phyloP scores from a whole-genome alignment of 2,797 vertebrate species.

The Bradypus variegatus region DNA sequence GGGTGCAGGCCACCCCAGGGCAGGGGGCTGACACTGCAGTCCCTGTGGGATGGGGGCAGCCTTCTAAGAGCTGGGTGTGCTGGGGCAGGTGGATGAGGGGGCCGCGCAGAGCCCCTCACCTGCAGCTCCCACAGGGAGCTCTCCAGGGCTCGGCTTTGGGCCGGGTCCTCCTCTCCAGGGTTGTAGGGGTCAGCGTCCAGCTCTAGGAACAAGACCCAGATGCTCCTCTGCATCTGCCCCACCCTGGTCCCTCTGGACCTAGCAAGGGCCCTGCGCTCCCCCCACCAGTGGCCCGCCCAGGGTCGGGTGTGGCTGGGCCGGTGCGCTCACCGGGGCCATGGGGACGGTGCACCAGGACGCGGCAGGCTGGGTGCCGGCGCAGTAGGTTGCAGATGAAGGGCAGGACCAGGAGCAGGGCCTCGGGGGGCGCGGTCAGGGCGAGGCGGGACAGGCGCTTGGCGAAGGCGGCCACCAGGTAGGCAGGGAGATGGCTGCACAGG shows the following conservation, averaged over 20 bases:
- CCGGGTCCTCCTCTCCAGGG: slow-evolving; percentile 84
- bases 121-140: slow-evolving; percentile 96
- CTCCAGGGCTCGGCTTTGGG: slow-evolving; percentile 83
- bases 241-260: background rate
- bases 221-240: background rate
- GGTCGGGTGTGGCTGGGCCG: no score
- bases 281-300: accelerated
- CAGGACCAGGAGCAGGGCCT: slow-evolving; percentile 85
- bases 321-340: slow-evolving; percentile 64
- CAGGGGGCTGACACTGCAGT: no score
- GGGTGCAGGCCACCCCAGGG: no score
- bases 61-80: background rate
- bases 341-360: slow-evolving; percentile 86
- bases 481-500: slow-evolving; percentile 83
- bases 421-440: slow-evolving; percentile 86
- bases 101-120: slow-evolving; percentile 68
- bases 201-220: slow-evolving; percentile 51
- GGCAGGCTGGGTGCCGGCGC: slow-evolving; percentile 88
- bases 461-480: slow-evolving; percentile 93
- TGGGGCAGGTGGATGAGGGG: background rate
- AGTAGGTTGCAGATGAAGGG: slow-evolving; percentile 95
- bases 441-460: slow-evolving; percentile 89
- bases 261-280: background rate
- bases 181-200: slow-evolving; percentile 83
- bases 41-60: no score